phyloP scores from a whole-genome alignment of 2,797 vertebrate genomes.

The Acanthiza pusilla region DNA sequence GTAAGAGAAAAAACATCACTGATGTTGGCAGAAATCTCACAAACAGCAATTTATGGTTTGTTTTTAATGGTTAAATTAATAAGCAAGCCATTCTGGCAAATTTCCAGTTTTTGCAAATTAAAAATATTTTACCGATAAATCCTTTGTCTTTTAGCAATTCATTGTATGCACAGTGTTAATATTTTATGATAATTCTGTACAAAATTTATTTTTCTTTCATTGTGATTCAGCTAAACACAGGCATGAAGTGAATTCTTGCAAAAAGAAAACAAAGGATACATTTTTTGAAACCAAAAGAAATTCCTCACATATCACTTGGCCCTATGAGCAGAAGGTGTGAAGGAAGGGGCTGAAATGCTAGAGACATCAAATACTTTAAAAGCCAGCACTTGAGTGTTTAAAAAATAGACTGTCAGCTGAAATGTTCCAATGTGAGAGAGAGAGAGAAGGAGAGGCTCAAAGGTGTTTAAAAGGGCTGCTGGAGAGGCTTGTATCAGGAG shows the following conservation, averaged over 20 bases:
- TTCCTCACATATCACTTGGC: conserved; percentile 25
- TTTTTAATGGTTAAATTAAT: neutral
- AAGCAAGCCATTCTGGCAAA: neutral
- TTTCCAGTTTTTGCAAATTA: conserved; percentile 31
- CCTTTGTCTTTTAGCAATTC: conserved; percentile 4
- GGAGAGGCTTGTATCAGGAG: neutral
- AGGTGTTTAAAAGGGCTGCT: conserved; percentile 57
- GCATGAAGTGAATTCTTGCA: neutral
- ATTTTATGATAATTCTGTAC: neutral
- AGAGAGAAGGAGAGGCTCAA: conserved; percentile 35
- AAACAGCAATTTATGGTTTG: neutral
- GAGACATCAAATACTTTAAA: conserved; percentile 58
- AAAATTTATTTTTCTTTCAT: conserved; percentile 27
- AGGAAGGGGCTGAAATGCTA: conserved; percentile 45
- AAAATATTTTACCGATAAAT: conserved; percentile 15
- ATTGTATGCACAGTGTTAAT: neutral
- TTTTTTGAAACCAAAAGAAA: conserved; percentile 31
- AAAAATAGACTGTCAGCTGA: conserved; percentile 60
- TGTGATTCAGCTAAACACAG: neutral
- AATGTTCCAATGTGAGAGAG: conserved; percentile 42
- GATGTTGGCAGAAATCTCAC: neutral
- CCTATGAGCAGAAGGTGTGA: conserved; percentile 51
- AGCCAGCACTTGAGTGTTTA: conserved; percentile 38
- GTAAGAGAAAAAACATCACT: neutral
- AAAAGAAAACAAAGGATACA: conserved; percentile 43